Base-by-base conservation (phyloP, 2,888 invertebrate species). In the Meta bourneti region DNA sequence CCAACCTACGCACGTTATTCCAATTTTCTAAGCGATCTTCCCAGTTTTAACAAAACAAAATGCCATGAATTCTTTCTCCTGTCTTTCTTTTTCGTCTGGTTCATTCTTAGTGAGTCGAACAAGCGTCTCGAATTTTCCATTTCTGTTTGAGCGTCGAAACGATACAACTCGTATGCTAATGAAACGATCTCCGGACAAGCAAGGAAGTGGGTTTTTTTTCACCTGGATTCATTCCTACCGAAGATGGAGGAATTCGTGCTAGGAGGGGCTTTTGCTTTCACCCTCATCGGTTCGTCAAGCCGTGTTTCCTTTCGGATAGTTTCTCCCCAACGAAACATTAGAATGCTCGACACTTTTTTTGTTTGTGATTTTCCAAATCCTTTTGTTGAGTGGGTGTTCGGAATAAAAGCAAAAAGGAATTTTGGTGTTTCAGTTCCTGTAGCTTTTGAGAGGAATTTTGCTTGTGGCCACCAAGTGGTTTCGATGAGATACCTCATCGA, bases 151-250 rank as follows among this genome's bases (percentile, higher is more conserved):
- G 34, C 54, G 19, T 16, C 61, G 72, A 81, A 69, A 81, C 70
- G 81, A 81, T 81, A 81, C 54, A 8, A 48, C 7, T 34, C 54
- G 54, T 84, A 84, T 84, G 83, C 83, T 84, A 84, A 84, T 84
- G 34, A 84, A 34, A 72, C 20, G 19, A n/a, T 19, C 16, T 72
- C 71, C 7, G 34, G 34, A 34, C 34, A 34, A 34, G 51, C 19
- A 16, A 52, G 54, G 79, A 11, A 61, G 61, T 61, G 34, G 61
- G 75, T 84, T 84, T 74, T 84, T 61, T 61, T 75, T 84, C 74
- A 84, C 74, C 84, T 84, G 72, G 19, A 52, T 78, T 51, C 2
- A 13, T 52, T n/a, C 51, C 19, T 52, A n/a, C 52, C 16, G n/a
- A 78, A n/a, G 51, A 52, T 7, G 7, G 52, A n/a, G 52, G 79